These are phyloP conservation scores for Archips xylosteana DNA, from an alignment of 2,888 invertebrate species.

Conservation along the genomic window DNA sequence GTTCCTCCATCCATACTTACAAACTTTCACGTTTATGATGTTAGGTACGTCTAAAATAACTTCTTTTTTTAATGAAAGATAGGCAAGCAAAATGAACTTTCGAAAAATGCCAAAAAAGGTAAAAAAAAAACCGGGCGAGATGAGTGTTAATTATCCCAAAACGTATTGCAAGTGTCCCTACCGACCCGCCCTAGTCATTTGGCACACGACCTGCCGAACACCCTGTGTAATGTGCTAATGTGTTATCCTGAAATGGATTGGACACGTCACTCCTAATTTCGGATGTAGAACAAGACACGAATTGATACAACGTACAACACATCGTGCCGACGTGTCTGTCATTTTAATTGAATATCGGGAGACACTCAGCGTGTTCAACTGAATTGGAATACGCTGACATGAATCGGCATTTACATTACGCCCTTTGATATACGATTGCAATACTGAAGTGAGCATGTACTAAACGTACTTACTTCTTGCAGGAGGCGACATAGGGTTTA, in stretches of 20 bases:
- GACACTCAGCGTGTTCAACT: slow-evolving; percentile 54
- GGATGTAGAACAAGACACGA: not conserved
- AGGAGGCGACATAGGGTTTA: too few relatives aligned
- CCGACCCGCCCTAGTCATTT: too few relatives aligned
- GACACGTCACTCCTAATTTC: not conserved
- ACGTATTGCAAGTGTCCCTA: too few relatives aligned
- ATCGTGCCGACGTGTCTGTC: slow-evolving; percentile 47
- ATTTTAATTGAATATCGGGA: slow-evolving; percentile 60
- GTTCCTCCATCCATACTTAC: too few relatives aligned
- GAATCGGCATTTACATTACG: slow-evolving; percentile 47
- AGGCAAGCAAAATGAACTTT: too few relatives aligned
- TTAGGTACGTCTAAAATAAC: too few relatives aligned
- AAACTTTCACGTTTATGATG: too few relatives aligned
- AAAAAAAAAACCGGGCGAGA: too few relatives aligned
- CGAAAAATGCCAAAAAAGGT: too few relatives aligned
- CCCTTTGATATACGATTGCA: slow-evolving; percentile 38
- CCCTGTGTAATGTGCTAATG: not conserved
- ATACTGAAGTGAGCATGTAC: slow-evolving; percentile 7
- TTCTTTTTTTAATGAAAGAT: too few relatives aligned
- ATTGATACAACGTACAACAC: slow-evolving; percentile 4
- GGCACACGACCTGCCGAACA: not conserved
- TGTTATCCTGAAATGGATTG: not conserved
- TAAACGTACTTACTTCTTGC: not conserved
- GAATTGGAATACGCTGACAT: slow-evolving; percentile 50
- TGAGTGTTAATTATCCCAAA: too few relatives aligned